Conservation (phyloP, 2,113 vertebrate species). For the Machaerirhynchus nigripectus region DNA sequence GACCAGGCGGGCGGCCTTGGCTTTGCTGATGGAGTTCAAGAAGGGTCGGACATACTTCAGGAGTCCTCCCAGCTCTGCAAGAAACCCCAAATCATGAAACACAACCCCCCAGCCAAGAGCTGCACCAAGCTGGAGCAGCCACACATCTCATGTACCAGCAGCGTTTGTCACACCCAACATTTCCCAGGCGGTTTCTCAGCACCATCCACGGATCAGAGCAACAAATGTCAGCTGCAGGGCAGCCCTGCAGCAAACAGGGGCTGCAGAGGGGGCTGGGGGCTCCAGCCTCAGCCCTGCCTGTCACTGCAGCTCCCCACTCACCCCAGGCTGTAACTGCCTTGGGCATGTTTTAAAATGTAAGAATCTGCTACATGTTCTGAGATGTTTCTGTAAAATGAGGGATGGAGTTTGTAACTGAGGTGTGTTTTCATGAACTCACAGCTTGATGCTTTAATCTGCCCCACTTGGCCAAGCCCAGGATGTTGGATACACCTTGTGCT, state of each 20-base stretch:
- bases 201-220: not conserved
- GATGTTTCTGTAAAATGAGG: not conserved
- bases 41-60: constrained; percentile 97
- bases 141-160: accelerated
- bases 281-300: not conserved
- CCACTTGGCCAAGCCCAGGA: not conserved
- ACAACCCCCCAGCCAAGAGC: not conserved
- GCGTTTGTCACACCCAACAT: not conserved
- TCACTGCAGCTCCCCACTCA: not conserved
- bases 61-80: constrained; percentile 92
- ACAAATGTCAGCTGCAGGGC: not conserved
- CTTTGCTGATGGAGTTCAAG: constrained; percentile 93
- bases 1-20: constrained; percentile 93
- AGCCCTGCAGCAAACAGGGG: not conserved
- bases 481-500: not conserved
- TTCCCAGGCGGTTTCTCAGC: not conserved
- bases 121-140: not conserved
- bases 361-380: not conserved
- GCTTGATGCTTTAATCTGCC: not conserved
- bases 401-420: not conserved
- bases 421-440: not conserved
- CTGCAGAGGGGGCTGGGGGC: not conserved
- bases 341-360: not conserved
- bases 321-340: not conserved
- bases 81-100: not conserved